phyloP scores from a whole-genome alignment of 2,797 vertebrate species.

The Vespertilio murinus region DNA sequence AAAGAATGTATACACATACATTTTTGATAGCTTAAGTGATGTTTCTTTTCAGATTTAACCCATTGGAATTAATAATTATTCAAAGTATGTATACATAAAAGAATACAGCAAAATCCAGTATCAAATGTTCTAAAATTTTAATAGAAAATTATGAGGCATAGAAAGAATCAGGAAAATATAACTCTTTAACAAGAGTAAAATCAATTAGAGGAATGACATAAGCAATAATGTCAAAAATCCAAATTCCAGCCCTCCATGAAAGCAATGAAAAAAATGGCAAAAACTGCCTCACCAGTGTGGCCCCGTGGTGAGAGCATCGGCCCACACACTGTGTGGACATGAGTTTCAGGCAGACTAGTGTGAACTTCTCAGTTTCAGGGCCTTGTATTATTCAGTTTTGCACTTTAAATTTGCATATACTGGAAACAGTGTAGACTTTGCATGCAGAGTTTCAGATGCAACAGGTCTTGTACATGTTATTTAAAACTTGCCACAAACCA shows the following conservation, averaged over 20 bases:
- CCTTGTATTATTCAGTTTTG: background rate
- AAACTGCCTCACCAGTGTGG: background rate
- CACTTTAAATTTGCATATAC: background rate
- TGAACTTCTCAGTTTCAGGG: background rate
- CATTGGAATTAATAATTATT: too few species aligned
- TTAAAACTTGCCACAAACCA: background rate
- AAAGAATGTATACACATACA: too few species aligned
- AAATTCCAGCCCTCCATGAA: background rate
- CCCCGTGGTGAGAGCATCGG: too few species aligned
- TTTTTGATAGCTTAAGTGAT: too few species aligned
- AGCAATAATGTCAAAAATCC: background rate
- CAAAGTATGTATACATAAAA: background rate
- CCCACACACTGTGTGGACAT: too few species aligned
- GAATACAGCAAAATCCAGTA: slow-evolving; percentile 1
- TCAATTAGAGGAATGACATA: background rate
- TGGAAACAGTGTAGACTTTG: background rate
- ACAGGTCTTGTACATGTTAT: background rate
- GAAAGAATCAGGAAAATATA: background rate
- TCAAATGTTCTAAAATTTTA: background rate
- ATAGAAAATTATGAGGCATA: background rate
- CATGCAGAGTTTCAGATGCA: background rate
- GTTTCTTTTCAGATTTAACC: too few species aligned
- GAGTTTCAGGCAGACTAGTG: background rate
- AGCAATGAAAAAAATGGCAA: background rate
- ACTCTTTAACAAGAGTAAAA: background rate